phyloP scores from a whole-genome alignment of 2,888 invertebrate genomes.

The Drymonia ruficornis region DNA sequence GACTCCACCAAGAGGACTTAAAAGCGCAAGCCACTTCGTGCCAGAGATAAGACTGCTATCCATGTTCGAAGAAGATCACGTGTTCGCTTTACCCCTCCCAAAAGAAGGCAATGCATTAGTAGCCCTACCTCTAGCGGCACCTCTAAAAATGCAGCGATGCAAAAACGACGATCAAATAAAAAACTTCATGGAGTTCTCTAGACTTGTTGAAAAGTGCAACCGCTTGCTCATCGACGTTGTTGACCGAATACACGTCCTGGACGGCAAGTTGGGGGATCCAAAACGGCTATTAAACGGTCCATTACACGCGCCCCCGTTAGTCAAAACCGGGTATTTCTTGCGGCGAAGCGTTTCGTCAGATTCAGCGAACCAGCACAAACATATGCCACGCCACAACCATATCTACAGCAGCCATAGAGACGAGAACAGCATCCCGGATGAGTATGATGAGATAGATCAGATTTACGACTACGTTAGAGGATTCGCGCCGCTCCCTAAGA shows the following conservation, averaged over 20 bases:
- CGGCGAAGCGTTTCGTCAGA: constrained; percentile 92
- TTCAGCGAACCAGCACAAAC: constrained; percentile 86
- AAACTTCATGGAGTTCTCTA: constrained; percentile 89
- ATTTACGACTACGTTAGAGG: constrained; percentile 98
- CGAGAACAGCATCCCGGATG: constrained; percentile 89
- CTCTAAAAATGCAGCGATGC: constrained; percentile 92
- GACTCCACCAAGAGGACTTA: constrained; percentile 92
- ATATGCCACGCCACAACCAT: constrained; percentile 78
- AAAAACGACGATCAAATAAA: constrained; percentile 93
- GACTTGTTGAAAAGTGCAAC: constrained; percentile 91
- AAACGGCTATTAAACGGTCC: constrained; percentile 75
- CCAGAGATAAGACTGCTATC: constrained; percentile 93
- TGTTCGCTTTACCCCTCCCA: constrained; percentile 93
- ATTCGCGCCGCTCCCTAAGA: constrained; percentile 95
- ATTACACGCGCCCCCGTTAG: constrained; percentile 71
- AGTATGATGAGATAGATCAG: constrained; percentile 98
- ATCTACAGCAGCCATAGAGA: constrained; percentile 86
- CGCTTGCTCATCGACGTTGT: constrained; percentile 90
- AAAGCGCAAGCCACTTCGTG: constrained; percentile 92
- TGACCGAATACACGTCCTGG: constrained; percentile 92
- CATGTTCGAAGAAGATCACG: constrained; percentile 93
- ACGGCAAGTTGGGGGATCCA: constrained; percentile 91
- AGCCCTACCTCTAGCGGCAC: constrained; percentile 93
- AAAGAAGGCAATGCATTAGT: constrained; percentile 91
- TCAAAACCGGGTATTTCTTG: constrained; percentile 88